Base-by-base conservation (phyloP, 2,797 vertebrate genomes). In the Petrocephalus schoutedeni region DNA sequence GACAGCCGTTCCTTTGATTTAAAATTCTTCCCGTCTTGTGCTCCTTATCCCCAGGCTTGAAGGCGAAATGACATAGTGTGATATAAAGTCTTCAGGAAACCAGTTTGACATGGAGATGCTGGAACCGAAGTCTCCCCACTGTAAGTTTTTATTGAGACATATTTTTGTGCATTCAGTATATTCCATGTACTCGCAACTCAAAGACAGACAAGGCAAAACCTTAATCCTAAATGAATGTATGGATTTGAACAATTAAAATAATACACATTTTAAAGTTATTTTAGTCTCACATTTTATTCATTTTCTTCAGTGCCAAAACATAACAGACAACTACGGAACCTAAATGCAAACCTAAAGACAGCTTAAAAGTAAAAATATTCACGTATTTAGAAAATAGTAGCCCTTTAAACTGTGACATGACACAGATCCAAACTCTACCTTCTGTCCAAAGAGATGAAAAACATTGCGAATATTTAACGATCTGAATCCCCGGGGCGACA, bases 371-470 rank as follows among this genome's bases (percentile, higher is more conserved):
- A 85, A 83, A 77, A 88, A 84, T 85, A 85, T 56, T 71, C 83
- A 85, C 87, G 51, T 23, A 71, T 88, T 64, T 88, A 88, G 45
- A 88, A 88, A 88, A 85, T 83, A 88, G 80, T 88, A 88, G 87
- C 87, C 87, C 87, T 88, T 88, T 88, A 64, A 85, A 64, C 82
- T 71, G 59, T 88, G 28, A 88, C 61, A 74, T 8, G 80, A 71
- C 16, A 85, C 49, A 56, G 28, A 67, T 41, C 6, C 16, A 41
- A 41, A 64, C 56, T 28, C 41, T 28, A 23, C 9, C 45, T 57
- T 88, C 59, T 41, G 19, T 71, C 58, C 16, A 74, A 85, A 54
- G 8, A 85, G 45, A 71, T 32, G 5, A 51, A 61, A 86, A 61
- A 49, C 41, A 85, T 36, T 85, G 4, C 28, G 6, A 58, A 56